Evolutionary conservation across 2,797 vertebrate species (phyloP), one percentile per base, ranked within the genome.

Genomic region (Sorex maritimensis): DNA sequence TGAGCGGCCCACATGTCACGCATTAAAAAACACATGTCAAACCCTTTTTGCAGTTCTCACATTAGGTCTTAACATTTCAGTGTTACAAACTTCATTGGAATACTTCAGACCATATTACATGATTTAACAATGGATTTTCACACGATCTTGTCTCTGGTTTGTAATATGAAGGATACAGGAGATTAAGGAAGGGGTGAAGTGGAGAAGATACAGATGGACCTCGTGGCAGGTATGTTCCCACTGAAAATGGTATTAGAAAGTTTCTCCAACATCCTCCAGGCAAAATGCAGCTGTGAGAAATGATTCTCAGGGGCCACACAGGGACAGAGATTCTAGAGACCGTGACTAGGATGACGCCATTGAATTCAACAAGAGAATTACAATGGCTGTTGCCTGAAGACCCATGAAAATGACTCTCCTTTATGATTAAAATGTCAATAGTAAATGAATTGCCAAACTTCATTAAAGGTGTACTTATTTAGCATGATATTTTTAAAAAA

Each of bases 31-130:
- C 21, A 55, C 44, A 52, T 26, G 24, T 30, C 0, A 46, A 84
- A 71, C 38, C 73, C 81, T 95, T 38, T 30, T 4, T 65, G 55
- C 41, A 30, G 58, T 67, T 68, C 80, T 41, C 44, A 19, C 30
- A 23, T 75, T 81, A 65, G 12, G 0, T 78, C 58, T 79, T 81
- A 87, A 81, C 69, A 72, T 92, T 86, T 55, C 88, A 92, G 78
- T 15, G n/a, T 81, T 34, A 46, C 24, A 75, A 24, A 52, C 67
- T 55, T 88, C 82, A 38, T 28, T 44, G 34, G 81, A 85, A 86
- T 82, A 68, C 28, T 68, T 85, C 58, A 88, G 90, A 91, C 71
- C 86, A 14, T 86, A 38, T 79, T 34, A 38, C 6, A 17, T 82
- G 72, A 26, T n/a, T 81, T 75, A n/a, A 81, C 88, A 80, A 44